A percentile compares a stretch with the other conserved stretches of the same genome.
phyloP scores from a whole-genome alignment of 92 coral and sea anemone species.

The Ricordea florida region DNA sequence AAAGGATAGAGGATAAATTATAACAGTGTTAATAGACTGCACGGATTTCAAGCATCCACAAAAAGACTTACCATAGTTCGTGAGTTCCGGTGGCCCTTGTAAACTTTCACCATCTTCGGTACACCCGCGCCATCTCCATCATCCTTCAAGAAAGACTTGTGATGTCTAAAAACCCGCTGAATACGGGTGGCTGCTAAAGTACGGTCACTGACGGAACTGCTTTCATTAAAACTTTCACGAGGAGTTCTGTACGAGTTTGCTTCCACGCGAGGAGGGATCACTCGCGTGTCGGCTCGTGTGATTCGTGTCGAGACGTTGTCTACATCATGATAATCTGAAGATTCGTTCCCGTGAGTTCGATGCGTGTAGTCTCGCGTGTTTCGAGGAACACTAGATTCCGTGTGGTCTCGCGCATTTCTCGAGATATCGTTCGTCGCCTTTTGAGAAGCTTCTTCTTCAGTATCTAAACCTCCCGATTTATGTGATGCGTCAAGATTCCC shows the following conservation, averaged over 20 bases:
- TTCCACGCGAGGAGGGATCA: constrained; percentile 16
- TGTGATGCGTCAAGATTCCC: too few species aligned
- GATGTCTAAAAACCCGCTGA: constrained; percentile 88
- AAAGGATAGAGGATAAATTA: too few species aligned
- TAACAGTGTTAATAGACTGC: neutral
- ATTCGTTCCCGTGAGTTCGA: too few species aligned
- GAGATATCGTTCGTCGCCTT: too few species aligned
- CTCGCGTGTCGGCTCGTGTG: constrained; percentile 20
- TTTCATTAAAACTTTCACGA: neutral
- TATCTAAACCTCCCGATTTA: too few species aligned
- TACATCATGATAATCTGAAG: neutral
- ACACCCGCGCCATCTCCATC: constrained; percentile 47
- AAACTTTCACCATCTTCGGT: constrained; percentile 86
- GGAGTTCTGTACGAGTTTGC: neutral
- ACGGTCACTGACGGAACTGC: constrained; percentile 20
- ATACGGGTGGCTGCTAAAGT: constrained; percentile 85
- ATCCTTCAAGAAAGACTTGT: constrained; percentile 18
- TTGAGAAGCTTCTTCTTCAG: too few species aligned
- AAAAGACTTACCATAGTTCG: constrained; percentile 90
- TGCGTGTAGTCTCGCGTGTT: too few species aligned
- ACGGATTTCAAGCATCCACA: neutral
- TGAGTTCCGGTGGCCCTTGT: constrained; percentile 92
- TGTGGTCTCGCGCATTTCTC: too few species aligned
- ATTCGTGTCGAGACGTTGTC: neutral
- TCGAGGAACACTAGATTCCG: too few species aligned